Evolutionary conservation across 1,140 invertebrate genomes (phyloP), one percentile per base, ranked within the genome.

Genomic region (Pseudomyrmex gracilis): DNA sequence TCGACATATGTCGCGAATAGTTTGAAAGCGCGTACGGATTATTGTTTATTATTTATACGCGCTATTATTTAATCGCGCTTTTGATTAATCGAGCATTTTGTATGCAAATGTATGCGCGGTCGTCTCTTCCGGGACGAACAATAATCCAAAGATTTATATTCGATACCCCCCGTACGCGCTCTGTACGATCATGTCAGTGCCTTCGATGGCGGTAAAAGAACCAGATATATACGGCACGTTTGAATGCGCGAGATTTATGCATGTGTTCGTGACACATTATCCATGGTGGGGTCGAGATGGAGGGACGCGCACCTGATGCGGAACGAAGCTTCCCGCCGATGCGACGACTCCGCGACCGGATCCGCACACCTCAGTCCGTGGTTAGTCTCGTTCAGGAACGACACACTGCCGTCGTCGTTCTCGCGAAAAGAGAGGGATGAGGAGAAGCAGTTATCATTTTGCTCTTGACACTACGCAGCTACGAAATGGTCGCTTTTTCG

Each of bases 301-400:
- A 74, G 68, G 78, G 49, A 82, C 77, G 45, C 43, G 83, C 84
- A 86, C 85, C 85, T 85, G 85, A 85, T 70, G 70, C 78, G 53
- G 43, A 80, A 70, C 66, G 66, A 71, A 34, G 76, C 76, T 82
- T 74, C 51, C 77, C 74, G 85, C 22, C 53, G 66, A 73, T 45
- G 57, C 66, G 76, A 80, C 66, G 53, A 60, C 66, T 70, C 53
- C 70, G 43, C 43, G 55, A 60, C 43, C 64, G n/a, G 63, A 80
- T 49, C 74, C 85, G 73, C 67, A 64, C 51, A 64, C 51, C 43
- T 85, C 83, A 85, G 85, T 85, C 68, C 53, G 74, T 68, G 73
- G 60, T 86, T 86, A 83, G 60, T 86, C 83, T 64, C 67, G 83
- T 70, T 82, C 68, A 64, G 58, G 68, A 67, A 73, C 78, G 80